Evolutionary conservation across 2,797 vertebrate genomes (phyloP), one percentile per base, ranked within the genome.

Genomic region (Rhyacichthys aspro): DNA sequence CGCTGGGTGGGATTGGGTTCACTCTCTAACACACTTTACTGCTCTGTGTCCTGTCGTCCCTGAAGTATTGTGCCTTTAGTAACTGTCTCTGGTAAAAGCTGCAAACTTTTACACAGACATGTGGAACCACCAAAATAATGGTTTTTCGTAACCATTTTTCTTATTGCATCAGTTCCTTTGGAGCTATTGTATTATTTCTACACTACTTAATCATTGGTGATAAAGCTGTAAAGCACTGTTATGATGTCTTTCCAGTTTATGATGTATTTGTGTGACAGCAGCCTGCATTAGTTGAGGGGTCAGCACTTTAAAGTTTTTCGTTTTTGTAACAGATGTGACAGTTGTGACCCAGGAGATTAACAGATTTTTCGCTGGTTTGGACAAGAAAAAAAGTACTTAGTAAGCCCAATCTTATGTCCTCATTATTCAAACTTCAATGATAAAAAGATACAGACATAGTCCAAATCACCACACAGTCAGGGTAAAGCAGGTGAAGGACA

Each of bases 1-100:
- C 19, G 28, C 48, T 34, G 19, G 63, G 63, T 50, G 64, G 68
- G 75, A 81, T 70, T 68, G 55, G 59, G 60, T 78, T 79, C 58
- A 46, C 42, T 67, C 42, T 55, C n/a, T 33, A 65, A 70, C 55
- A 67, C 63, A 72, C 57, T 81, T 47, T 45, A 63, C 70, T 33
- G 11, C 73, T 76, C 7, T 28, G 23, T 2, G 23, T 28, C 46
- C 63, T 0, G n/a, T 1, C 77, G 57, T 38, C 55, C 50, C 48
- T 11, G 8, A 44, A 17, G 57, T 32, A 34, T 43, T 62, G 2
- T 18, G 43, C 60, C 61, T 23, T 68, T 43, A 59, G 43, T 43
- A 55, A 50, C 14, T 9, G 14, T 8, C 54, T 14, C 44, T 37
- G 16, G 43, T 63, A 28, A 14, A 47, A 45, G 58, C 16, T 45